phyloP scores from a whole-genome alignment of 2,888 invertebrate species.

The Ornithoptera priamus region DNA sequence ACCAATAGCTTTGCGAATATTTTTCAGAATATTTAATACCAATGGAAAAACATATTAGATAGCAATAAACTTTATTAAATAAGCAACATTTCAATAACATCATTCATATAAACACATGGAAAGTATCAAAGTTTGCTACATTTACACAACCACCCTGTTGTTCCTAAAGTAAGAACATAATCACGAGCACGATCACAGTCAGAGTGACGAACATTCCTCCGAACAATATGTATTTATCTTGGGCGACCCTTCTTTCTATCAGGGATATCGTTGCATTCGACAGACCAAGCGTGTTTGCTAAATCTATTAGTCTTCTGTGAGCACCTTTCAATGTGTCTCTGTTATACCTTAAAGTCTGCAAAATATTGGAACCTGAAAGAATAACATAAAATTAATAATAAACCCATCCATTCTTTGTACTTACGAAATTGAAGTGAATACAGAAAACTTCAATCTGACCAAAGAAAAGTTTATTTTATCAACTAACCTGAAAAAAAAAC shows the following conservation, averaged over 20 bases:
- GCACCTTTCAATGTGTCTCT: slow-evolving; percentile 92
- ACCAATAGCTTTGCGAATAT: neutral
- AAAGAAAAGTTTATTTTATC: neutral
- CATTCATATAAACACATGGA: slow-evolving; percentile 4
- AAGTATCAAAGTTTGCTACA: slow-evolving; percentile 11
- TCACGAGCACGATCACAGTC: slow-evolving; percentile 88
- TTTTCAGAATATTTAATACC: neutral
- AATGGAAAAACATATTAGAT: neutral
- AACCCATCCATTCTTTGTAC: neutral
- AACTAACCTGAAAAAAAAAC: neutral
- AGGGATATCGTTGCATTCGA: slow-evolving; percentile 97
- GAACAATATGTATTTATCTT: slow-evolving; percentile 93
- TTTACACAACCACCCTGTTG: slow-evolving; percentile 3
- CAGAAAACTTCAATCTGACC: neutral
- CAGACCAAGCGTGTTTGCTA: slow-evolving; percentile 94
- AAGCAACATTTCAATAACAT: slow-evolving; percentile 15
- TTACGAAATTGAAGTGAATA: neutral
- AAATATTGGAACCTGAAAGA: slow-evolving; percentile 83
- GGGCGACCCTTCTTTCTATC: slow-evolving; percentile 91
- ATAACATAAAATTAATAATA: slow-evolving; percentile 2
- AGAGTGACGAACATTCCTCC: slow-evolving; percentile 93
- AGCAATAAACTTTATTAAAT: slow-evolving; percentile 14
- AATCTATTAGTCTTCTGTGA: slow-evolving; percentile 90
- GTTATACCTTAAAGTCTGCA: slow-evolving; percentile 91
- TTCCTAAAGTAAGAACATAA: slow-evolving; percentile 77